Percentiles rank a stretch among this genome's conserved stretches.
phyloP scores from a whole-genome alignment of 2,113 vertebrate species.

The Stomatorhinus ivindoensis region DNA sequence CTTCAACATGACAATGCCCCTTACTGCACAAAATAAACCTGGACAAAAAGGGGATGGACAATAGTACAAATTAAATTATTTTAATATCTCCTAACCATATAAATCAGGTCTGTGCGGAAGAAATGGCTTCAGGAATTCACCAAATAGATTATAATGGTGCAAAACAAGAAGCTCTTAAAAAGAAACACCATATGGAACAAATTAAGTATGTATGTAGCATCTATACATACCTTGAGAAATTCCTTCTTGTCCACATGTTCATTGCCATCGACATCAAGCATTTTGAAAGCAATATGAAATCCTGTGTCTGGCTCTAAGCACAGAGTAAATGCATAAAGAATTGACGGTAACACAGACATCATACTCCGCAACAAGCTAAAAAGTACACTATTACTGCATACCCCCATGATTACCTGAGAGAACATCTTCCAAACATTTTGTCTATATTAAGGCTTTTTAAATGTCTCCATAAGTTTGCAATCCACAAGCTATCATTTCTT shows the following conservation, averaged over 20 bases:
- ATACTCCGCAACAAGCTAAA: neutral
- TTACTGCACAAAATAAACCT: neutral
- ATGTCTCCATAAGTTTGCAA: neutral
- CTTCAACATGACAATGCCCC: neutral
- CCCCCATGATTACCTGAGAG: neutral
- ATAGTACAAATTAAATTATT: neutral
- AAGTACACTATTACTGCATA: neutral
- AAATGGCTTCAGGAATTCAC: neutral
- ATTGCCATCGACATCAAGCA: slow-evolving; percentile 90
- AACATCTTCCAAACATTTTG: neutral
- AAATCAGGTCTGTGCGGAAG: neutral
- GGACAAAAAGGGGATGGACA: neutral
- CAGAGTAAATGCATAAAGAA: neutral
- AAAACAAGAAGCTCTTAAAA: neutral
- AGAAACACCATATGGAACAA: neutral
- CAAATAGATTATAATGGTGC: neutral
- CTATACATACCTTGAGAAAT: slow-evolving; percentile 80
- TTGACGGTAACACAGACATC: neutral
- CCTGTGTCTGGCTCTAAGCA: slow-evolving; percentile 80
- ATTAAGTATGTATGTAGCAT: neutral
- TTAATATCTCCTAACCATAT: neutral
- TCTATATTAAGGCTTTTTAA: neutral
- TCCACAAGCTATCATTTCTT: neutral
- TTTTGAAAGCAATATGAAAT: slow-evolving; percentile 95
- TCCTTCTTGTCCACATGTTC: slow-evolving; percentile 92